Evolutionary conservation across 2,113 vertebrate genomes (phyloP), one percentile per base, ranked within the genome.

Genomic region (Myodes glareolus): DNA sequence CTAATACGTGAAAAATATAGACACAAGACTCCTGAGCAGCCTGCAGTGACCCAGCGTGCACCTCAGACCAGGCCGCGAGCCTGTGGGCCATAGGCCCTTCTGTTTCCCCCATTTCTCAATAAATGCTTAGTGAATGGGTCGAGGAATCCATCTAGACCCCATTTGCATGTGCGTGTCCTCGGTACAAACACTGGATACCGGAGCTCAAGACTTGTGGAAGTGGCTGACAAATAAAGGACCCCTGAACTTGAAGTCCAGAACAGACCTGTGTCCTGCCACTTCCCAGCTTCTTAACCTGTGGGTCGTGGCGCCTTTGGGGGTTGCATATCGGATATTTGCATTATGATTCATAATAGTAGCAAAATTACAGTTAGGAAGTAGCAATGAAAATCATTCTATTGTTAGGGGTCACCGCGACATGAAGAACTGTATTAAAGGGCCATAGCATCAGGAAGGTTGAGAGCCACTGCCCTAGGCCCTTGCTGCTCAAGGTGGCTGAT

Each of bases 401-500:
- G 47, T 23, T 23, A 0, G 2, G 29, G 17, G 17, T 5, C 31
- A 33, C 50, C 9, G n/a, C 17, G 21, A 19, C 4, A 8, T n/a
- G 33, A 80, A n/a, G n/a, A n/a, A n/a, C n/a, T n/a, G n/a, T n/a
- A n/a, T n/a, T n/a, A n/a, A n/a, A n/a, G n/a, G n/a, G n/a, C n/a
- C n/a, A n/a, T n/a, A n/a, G n/a, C n/a, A n/a, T n/a, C n/a, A n/a
- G n/a, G n/a, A n/a, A 36, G 33, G 9, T 21, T 23, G 50, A 36
- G 77, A n/a, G 23, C 50, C 19, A n/a, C 17, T 21, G 36, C 1
- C 16, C 25, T 7, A 33, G 77, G 19, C 17, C 29, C 58, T 31
- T 7, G 1, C 7, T 5, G 29, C 50, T 47, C 89, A 6, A 4
- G 45, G 42, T 16, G 78, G 42, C 6, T 67, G 13, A 0, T 0